phyloP scores from a whole-genome alignment of 2,888 invertebrate species.

The Lingula anatina region DNA sequence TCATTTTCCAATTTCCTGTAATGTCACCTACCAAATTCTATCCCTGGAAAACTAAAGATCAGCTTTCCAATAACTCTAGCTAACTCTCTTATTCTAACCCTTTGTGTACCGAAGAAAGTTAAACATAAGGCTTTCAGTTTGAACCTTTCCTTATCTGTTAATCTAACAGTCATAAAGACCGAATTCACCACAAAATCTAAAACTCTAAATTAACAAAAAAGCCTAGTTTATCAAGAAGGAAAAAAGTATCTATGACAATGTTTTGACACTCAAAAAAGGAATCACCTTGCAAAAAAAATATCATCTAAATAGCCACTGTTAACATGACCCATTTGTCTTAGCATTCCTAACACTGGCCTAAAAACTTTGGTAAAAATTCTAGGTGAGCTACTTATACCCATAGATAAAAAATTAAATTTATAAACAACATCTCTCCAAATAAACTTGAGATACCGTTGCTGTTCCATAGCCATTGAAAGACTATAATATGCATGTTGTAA shows the following conservation, averaged over 20 bases:
- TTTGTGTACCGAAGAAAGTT: background rate
- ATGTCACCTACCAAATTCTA: background rate
- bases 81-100: background rate
- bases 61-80: background rate
- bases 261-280: background rate
- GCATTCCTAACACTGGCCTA: too few species aligned
- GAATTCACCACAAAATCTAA: constrained; percentile 4
- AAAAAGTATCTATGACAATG: background rate
- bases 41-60: constrained; percentile 1
- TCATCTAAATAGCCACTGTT: constrained; percentile 4
- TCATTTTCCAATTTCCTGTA: constrained; percentile 3
- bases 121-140: background rate
- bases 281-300: background rate
- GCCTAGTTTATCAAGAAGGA: background rate
- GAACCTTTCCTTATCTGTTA: constrained; percentile 2
- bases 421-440: too few species aligned
- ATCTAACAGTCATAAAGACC: background rate
- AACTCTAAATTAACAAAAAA: constrained; percentile 1
- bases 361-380: too few species aligned
- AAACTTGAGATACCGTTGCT: too few species aligned
- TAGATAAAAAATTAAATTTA: too few species aligned
- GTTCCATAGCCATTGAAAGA: too few species aligned
- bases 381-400: too few species aligned
- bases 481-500: too few species aligned
- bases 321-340: too few species aligned